Percentiles rank a stretch among this genome's conserved stretches.
phyloP scores from a whole-genome alignment of 2,888 invertebrate genomes.

The Chromoteleia sp. region DNA sequence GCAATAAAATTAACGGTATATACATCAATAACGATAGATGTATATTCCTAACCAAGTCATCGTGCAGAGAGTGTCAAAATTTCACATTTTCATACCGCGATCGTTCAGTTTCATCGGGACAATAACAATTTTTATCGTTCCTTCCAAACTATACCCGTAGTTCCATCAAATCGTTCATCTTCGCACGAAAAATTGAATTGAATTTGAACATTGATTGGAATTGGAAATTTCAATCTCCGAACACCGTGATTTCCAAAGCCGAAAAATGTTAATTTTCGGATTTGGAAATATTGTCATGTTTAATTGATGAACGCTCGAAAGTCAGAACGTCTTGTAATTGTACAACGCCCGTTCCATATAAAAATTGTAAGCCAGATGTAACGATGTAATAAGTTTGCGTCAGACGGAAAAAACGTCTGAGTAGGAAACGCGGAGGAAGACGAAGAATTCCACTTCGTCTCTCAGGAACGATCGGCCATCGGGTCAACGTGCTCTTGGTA shows the following conservation, averaged over 20 bases:
- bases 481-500: constrained; percentile 77
- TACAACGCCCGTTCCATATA: constrained; percentile 1
- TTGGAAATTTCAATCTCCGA: no score
- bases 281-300: not conserved
- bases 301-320: not conserved
- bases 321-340: not conserved
- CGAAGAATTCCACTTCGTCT: constrained; percentile 65
- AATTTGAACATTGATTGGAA: no score
- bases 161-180: no score
- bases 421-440: constrained; percentile 61
- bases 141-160: no score
- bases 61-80: constrained; percentile 42
- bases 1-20: constrained; percentile 26
- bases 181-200: no score
- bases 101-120: not conserved
- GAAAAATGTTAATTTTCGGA: not conserved
- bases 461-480: constrained; percentile 72
- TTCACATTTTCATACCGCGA: constrained; percentile 6
- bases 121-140: no score
- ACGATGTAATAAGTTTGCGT: constrained; percentile 45
- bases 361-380: constrained; percentile 35
- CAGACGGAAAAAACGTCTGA: constrained; percentile 55
- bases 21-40: constrained; percentile 21
- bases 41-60: constrained; percentile 36
- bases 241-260: no score